Evolutionary conservation across 2,113 vertebrate species (phyloP), one percentile per base, ranked within the genome.

Genomic region (Amblyopsis rosae): DNA sequence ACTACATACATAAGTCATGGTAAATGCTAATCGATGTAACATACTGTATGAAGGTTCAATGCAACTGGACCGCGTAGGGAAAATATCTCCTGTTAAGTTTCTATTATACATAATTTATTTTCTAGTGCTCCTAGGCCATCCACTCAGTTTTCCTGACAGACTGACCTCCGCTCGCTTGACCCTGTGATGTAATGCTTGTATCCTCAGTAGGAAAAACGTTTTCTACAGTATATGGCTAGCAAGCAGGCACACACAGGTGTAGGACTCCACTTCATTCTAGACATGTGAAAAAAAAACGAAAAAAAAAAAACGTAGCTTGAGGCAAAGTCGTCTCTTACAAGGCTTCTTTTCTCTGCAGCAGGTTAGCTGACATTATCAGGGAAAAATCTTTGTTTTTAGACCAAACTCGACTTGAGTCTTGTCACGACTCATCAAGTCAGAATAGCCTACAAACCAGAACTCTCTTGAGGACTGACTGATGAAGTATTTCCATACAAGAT

Each of bases 311-410:
- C 60, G 50, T 16, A 54, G 61, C 33, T 16, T 63, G 63, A 60
- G 62, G 32, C 17, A 59, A 12, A 55, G 54, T 47, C 54, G 68
- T 60, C 66, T 73, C 66, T 63, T 77, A 59, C 17, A 69, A 62
- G 60, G 26, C 67, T 61, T 66, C 58, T 51, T 62, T 17, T 64
- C 56, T 55, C 64, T 63, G 73, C 70, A 83, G 75, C 73, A 58
- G 63, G 64, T 56, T 7, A 61, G 69, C 56, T 69, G 80, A 80
- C 74, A 76, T 81, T 79, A 64, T 73, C 80, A 75, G 45, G 79
- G 85, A 81, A 65, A 84, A 41, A 41, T 41, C 35, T 54, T 75
- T 65, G 67, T 70, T 80, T 82, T 60, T 70, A 49, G 81, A 82
- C 80, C 74, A 46, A 72, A 26, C 26, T 26, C 26, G 26, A 26